Evolutionary conservation across 2,888 invertebrate genomes (phyloP), one percentile per base, ranked within the genome.

Genomic region (Norana najaformis): DNA sequence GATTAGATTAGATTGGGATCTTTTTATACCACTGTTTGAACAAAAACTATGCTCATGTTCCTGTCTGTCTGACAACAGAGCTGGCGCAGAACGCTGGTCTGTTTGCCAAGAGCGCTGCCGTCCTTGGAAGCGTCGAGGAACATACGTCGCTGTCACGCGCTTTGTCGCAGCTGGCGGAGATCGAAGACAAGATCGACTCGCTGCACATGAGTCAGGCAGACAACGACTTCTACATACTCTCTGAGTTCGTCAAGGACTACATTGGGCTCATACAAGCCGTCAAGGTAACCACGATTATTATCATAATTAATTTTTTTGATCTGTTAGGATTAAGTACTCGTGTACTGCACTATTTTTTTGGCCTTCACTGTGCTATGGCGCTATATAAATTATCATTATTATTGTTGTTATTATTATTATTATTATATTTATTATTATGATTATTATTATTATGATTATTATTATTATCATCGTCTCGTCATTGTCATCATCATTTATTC

Each of bases 171-270:
- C 95, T 99, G 89, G 97, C 98, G 0, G 98, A 98, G 94, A 96
- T 97, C 3, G 97, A 97, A 94, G 97, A 97, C 95, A 97, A 97
- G 95, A 96, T 94, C 20, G 95, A 95, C 90, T 93, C 93, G 82
- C 95, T 99, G 90, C 97, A 99, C 93, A 96, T 97, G 92, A 98
- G 98, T 92, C 99, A 99, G 95, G 97, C 98, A 2, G 98, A 98
- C 94, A 97, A 97, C 0, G 99, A 99, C 95, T 97, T 98, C 94
- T 98, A 97, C 94, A 96, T 98, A 91, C 96, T 99, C 92, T 97
- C 97, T 30, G 99, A 99, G 95, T 96, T 98, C 94, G 96, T 99
- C 90, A 98, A 98, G 94, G 99, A 99, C 95, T 98, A 99, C 95
- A 96, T 99, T 90, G 97, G 97, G 0, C 96, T 99, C 34, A 97